Percentiles rank a stretch among this genome's conserved stretches.
Evolutionary conservation across 2,797 vertebrate species (phyloP).

Genomic region (Scyliorhinus canicula): DNA sequence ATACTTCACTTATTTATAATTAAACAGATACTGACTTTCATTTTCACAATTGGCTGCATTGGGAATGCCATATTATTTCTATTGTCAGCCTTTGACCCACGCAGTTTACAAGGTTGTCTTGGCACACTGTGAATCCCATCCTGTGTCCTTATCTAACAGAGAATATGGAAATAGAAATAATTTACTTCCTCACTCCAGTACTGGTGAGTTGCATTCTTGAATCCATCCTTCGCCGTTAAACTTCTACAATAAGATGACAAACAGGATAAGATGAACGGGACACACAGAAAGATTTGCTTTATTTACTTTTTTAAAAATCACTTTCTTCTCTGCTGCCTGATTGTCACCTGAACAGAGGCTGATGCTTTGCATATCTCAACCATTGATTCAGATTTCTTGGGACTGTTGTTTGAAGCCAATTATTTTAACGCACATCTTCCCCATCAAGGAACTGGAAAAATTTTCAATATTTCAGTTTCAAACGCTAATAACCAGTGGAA

Average conservation of each 20-base stretch:
- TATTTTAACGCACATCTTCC: background rate
- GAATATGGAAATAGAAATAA: background rate
- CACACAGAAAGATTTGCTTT: background rate
- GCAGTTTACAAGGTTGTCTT: background rate
- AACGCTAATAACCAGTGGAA: background rate
- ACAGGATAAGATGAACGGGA: background rate
- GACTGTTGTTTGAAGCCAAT: conserved; percentile 8
- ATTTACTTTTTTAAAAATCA: background rate
- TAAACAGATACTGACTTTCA: background rate
- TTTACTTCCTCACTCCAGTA: background rate
- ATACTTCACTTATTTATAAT: conserved; percentile 2
- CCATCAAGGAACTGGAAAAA: background rate
- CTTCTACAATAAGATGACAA: background rate
- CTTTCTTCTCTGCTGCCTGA: background rate
- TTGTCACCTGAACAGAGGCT: background rate
- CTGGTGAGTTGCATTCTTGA: background rate
- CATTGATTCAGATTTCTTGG: background rate
- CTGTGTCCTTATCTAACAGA: background rate
- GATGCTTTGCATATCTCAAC: too few relatives aligned
- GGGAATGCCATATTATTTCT: background rate
- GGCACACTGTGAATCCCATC: background rate
- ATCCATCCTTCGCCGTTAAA: background rate
- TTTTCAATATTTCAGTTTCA: background rate
- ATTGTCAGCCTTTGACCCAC: background rate
- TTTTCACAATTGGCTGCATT: background rate